A percentile compares a stretch with the other conserved stretches of the same genome.
Evolutionary conservation across 2,113 vertebrate genomes (phyloP).

Genomic region (Notothenia rossii): DNA sequence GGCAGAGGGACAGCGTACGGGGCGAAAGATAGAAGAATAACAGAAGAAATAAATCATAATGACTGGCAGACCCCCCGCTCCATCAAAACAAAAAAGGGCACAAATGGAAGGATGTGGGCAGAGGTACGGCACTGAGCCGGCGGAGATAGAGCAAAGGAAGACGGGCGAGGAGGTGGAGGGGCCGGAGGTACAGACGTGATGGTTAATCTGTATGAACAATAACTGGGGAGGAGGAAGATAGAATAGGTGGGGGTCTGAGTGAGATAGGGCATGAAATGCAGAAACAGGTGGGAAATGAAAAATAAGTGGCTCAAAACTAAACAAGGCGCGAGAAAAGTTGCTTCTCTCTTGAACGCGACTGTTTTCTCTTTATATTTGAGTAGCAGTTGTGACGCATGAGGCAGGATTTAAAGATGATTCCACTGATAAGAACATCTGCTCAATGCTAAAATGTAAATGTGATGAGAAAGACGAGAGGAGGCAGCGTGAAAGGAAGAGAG

Average conservation of each 20-base stretch:
- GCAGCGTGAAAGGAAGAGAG: conserved; percentile 13
- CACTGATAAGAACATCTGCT: conserved; percentile 51
- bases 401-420: conserved; percentile 27
- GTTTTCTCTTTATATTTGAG: neutral
- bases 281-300: neutral
- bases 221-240: conserved; percentile 40
- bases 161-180: conserved; percentile 37
- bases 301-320: neutral
- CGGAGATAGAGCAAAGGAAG: conserved; percentile 23
- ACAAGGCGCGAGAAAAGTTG: neutral
- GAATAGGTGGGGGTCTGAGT: conserved; percentile 15
- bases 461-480: conserved; percentile 53
- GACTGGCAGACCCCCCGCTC: conserved; percentile 42
- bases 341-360: neutral
- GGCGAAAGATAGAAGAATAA: conserved; percentile 47
- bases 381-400: conserved; percentile 19
- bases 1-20: conserved; percentile 18
- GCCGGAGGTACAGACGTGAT: conserved; percentile 8
- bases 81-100: conserved; percentile 54
- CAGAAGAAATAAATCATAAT: conserved; percentile 67
- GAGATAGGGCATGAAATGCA: neutral
- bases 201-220: conserved; percentile 51
- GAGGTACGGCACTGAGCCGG: conserved; percentile 45
- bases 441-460: conserved; percentile 44
- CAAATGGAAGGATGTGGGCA: conserved; percentile 57